Evolutionary conservation across 2,888 invertebrate species (phyloP), one percentile per base, ranked within the genome.

Genomic region (Ectobius pallidus): DNA sequence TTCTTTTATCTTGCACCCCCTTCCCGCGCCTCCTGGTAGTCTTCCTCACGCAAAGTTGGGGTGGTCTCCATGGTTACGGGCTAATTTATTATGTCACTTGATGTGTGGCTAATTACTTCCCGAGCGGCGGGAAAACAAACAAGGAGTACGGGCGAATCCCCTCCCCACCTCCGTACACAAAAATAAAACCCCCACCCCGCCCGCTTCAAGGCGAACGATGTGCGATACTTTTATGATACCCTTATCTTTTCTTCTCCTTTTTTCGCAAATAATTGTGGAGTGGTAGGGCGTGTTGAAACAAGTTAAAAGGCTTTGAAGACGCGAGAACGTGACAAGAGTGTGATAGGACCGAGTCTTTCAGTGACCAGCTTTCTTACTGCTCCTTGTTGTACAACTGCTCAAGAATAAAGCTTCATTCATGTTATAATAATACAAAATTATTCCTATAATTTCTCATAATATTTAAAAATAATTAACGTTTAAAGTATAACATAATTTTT

Each of bases 21-120:
- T 46, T 27, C 18, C 14, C 44, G 39, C 67, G 25, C 44, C 58
- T 25, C 30, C 18, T 44, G 65, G 58, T 44, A 42, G 65, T 63
- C 63, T 63, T 69, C 68, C 69, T 71, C 63, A 67, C 63, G 55
- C 55, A 70, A 72, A 73, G 63, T 61, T 68, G 67, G 68, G 71
- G 69, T 34, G 42, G 74, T 75, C 70, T 34, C 74, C 70, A 72
- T 73, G 72, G 75, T 39, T 67, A 74, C 70, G 72, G 42, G 65
- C 74, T 76, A 74, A 76, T 76, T 76, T 75, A 76, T 76, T 75
- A 76, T 74, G 75, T 76, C 74, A 74, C 75, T 75, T 76, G 75
- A 76, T 76, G 76, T 75, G 75, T 72, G 71, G 75, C 72, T 76
- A 76, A 76, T 76, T 76, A 76, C 75, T 73, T 74, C 74, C 61